These are phyloP conservation scores for Ammospiza nelsoni DNA, from an alignment of 2,113 vertebrate species.

Conservation along the genomic window DNA sequence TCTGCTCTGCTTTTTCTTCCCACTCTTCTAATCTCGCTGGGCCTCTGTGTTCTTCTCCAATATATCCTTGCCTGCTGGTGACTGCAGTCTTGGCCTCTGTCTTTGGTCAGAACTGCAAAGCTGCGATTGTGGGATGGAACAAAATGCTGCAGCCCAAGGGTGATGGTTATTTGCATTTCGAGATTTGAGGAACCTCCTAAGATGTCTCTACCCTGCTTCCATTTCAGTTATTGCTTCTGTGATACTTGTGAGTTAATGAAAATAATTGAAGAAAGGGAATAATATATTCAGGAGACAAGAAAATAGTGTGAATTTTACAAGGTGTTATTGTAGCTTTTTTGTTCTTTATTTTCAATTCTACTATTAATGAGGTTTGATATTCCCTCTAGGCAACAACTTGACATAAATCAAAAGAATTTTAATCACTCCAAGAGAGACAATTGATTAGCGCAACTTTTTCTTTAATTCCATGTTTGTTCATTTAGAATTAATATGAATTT, in stretches of 20 bases:
- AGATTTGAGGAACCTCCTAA: background rate
- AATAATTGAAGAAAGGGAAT: background rate
- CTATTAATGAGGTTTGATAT: background rate
- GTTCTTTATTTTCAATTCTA: background rate
- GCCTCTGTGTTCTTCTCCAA: background rate
- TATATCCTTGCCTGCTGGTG: background rate
- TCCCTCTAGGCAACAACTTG: background rate
- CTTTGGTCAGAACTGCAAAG: background rate
- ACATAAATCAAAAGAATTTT: slow-evolving; percentile 39
- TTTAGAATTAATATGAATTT: background rate
- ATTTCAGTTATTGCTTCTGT: background rate
- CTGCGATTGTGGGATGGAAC: background rate
- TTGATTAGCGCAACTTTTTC: background rate
- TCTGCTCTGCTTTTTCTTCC: background rate
- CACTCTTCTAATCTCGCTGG: background rate
- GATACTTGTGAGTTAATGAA: background rate
- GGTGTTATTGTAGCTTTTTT: background rate
- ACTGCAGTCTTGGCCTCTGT: background rate
- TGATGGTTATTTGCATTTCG: background rate
- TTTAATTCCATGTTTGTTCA: slow-evolving; percentile 26
- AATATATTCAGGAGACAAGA: background rate
- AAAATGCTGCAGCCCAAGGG: background rate
- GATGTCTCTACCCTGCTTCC: background rate
- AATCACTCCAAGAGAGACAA: background rate
- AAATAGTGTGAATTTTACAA: background rate